Evolutionary conservation across 2,888 invertebrate genomes (phyloP).

Genomic region (Trypoxylon attenuatum): DNA sequence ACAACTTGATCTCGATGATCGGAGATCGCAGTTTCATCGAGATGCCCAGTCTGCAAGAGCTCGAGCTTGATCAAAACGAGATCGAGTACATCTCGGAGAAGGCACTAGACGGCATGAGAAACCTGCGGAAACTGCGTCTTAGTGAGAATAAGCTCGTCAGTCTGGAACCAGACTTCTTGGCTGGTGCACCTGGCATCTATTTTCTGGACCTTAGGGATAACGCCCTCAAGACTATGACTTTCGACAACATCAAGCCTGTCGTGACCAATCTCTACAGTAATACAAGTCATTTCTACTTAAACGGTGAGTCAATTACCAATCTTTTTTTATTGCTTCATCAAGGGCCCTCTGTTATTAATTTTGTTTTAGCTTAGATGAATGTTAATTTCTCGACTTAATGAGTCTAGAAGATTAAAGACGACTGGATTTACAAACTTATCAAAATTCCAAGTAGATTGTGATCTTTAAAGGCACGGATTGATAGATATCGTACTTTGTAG

Average conservation of each 20-base stretch:
- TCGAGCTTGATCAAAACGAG: constrained; percentile 82
- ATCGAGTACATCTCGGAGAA: constrained; percentile 84
- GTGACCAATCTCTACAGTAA: constrained; percentile 85
- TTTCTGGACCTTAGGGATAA: constrained; percentile 87
- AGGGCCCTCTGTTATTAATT: no score
- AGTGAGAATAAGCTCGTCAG: constrained; percentile 85
- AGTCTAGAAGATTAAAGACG: no score
- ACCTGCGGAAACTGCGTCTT: constrained; percentile 83
- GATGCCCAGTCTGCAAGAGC: constrained; percentile 83
- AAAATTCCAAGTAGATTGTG: no score
- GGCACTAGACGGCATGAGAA: constrained; percentile 85
- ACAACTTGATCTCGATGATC: constrained; percentile 85
- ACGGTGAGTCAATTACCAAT: constrained; percentile 79
- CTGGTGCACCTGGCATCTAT: constrained; percentile 83
- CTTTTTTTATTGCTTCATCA: background rate
- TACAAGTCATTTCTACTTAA: constrained; percentile 84
- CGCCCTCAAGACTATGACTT: constrained; percentile 84
- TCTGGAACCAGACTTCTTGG: constrained; percentile 83
- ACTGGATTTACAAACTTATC: no score
- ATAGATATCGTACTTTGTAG: no score
- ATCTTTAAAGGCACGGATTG: no score
- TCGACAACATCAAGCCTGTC: constrained; percentile 86
- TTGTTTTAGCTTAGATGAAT: no score
- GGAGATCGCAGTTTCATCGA: constrained; percentile 88
- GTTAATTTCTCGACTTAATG: no score